phyloP scores from a whole-genome alignment of 1,140 invertebrate genomes.

The Nylanderia fulva region DNA sequence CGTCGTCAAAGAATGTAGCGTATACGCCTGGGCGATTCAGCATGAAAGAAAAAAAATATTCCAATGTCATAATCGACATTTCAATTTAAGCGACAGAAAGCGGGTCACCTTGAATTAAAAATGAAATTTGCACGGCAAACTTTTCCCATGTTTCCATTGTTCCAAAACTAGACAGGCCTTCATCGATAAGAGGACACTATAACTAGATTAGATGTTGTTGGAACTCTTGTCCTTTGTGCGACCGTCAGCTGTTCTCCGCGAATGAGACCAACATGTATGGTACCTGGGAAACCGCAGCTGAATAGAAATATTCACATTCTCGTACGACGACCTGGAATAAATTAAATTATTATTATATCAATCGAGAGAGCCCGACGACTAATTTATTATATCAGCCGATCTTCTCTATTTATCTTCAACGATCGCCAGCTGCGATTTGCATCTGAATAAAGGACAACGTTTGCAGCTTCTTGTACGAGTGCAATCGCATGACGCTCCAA shows the following conservation, averaged over 20 bases:
- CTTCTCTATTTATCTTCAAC: not conserved
- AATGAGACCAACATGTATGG: not conserved
- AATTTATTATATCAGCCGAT: constrained; percentile 6
- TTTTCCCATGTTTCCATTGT: not conserved
- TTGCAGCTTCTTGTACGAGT: not conserved
- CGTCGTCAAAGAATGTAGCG: constrained; percentile 53
- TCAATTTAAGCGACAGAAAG: not conserved
- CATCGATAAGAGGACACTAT: not conserved
- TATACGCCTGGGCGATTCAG: constrained; percentile 33
- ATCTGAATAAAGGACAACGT: not conserved
- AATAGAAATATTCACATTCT: not conserved
- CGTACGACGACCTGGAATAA: not conserved
- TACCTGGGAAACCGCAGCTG: not conserved
- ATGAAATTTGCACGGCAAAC: not conserved
- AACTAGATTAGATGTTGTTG: not conserved
- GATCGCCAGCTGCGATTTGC: constrained; percentile 2
- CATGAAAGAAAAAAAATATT: constrained; percentile 9
- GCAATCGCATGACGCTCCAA: constrained; percentile 9
- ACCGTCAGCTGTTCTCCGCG: not conserved
- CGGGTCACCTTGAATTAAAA: not conserved
- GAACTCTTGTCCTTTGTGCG: too few species aligned
- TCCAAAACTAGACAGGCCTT: not conserved
- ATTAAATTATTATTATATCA: not conserved
- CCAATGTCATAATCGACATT: constrained; percentile 17
- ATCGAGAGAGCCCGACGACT: not conserved